Conservation (phyloP, 2,797 vertebrate species). For the Anguilla megastoma region DNA sequence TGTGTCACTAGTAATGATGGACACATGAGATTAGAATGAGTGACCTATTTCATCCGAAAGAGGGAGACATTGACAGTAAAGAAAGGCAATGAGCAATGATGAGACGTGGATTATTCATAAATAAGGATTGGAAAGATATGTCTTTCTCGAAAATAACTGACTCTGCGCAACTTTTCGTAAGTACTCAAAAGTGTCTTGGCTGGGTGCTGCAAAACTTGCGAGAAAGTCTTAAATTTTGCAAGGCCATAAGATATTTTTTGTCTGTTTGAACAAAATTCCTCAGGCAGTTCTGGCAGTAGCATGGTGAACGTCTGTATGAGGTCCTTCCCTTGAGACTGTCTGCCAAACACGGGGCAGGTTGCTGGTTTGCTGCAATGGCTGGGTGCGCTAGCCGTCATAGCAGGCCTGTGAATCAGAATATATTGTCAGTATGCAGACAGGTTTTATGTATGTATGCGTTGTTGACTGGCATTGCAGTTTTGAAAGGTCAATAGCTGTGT, state of each 20-base stretch:
- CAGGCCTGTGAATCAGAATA: background rate
- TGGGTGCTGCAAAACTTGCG: background rate
- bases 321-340: background rate
- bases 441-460: background rate
- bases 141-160: background rate
- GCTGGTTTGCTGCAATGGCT: background rate
- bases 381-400: background rate
- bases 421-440: background rate
- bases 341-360: background rate
- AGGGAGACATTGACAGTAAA: background rate
- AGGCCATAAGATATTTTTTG: background rate
- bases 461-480: background rate
- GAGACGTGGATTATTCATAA: background rate
- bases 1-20: slow-evolving; percentile 1
- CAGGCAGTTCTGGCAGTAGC: background rate
- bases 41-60: background rate
- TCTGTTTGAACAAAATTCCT: background rate
- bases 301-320: background rate
- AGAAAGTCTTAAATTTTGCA: background rate
- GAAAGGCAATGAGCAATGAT: background rate
- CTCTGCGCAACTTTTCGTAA: background rate
- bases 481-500: background rate
- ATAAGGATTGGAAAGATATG: background rate
- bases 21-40: background rate
- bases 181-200: background rate